A percentile compares a stretch with the other conserved stretches of the same genome.
These are phyloP conservation scores for Anolis sagrei DNA, from an alignment of 2,113 vertebrate species.

Conservation along the genomic window DNA sequence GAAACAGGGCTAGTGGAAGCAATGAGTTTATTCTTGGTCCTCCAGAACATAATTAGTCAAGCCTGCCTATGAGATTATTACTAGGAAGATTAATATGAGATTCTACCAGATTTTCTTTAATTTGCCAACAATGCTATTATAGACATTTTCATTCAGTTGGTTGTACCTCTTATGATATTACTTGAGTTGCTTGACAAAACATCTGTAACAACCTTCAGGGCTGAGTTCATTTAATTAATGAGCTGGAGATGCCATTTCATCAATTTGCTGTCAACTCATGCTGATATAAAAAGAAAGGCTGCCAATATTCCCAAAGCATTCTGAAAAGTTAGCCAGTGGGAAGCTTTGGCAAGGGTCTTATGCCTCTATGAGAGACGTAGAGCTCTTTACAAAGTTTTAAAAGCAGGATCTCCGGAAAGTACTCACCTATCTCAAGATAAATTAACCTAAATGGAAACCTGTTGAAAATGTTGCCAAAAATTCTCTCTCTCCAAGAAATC, in stretches of 20 bases:
- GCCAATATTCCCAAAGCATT: neutral
- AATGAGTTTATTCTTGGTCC: neutral
- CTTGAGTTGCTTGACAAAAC: slow-evolving; percentile 14
- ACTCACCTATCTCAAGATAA: too few relatives aligned
- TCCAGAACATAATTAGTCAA: neutral
- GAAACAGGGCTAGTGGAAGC: neutral
- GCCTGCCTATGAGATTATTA: neutral
- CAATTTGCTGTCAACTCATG: slow-evolving; percentile 50
- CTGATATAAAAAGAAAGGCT: slow-evolving; percentile 40
- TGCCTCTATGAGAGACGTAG: neutral
- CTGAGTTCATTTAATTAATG: slow-evolving; percentile 64
- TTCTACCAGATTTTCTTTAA: neutral
- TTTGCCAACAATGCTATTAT: neutral
- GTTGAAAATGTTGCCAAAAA: neutral
- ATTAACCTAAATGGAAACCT: neutral
- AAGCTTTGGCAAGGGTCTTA: neutral
- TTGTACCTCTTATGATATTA: neutral
- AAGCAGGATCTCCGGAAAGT: too few relatives aligned
- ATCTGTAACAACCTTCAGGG: slow-evolving; percentile 58
- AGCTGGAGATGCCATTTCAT: slow-evolving; percentile 50
- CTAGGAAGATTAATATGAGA: neutral
- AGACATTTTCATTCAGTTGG: neutral
- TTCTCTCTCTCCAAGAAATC: neutral
- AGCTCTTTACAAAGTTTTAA: neutral
- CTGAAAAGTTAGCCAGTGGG: neutral